Evolutionary conservation across 2,888 invertebrate species (phyloP), one percentile per base, ranked within the genome.

Genomic region (Balanococcus diminutus): DNA sequence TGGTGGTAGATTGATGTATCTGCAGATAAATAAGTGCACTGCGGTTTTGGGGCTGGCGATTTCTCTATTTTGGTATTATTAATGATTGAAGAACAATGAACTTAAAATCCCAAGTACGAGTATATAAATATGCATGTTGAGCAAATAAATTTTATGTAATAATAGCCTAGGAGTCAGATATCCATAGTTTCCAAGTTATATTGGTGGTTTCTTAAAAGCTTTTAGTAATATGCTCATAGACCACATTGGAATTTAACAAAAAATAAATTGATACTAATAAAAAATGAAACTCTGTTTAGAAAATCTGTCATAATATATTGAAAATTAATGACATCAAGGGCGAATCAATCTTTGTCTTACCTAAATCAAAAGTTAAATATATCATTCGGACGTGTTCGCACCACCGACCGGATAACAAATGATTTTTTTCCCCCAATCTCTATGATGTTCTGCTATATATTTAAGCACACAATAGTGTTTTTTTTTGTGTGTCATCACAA

Each of bases 261-360:
- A 25, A 25, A 61, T 25, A 61, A 25, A 61, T 61, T 61, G 19
- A 61, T 61, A 25, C 25, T 61, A 25, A 61, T 61, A 61, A 61
- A 72, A 72, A 72, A 72, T 72, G 72, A 72, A 72, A 32, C 72
- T 31, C 5, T 72, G 32, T 72, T 72, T 72, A 72, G 72, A 31
- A 72, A 72, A 72, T 72, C 72, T 32, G 72, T 72, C 72, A 72
- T 72, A 72, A 72, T 31, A 31, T 25, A 32, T 72, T 72, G 72
- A 72, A 31, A 72, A 72, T 72, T 72, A 72, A 72, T 72, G 72
- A 72, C 72, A 72, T 72, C 72, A 72, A 72, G 32, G 72, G 72
- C 72, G 72, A 72, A 72, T 72, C 72, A 32, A 72, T 72, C 28
- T 72, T 32, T 32, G 72, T 72, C 72, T 31, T 31, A 72, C 72